Base-by-base conservation (phyloP, 2,797 vertebrate genomes). In the Mus spretus region DNA sequence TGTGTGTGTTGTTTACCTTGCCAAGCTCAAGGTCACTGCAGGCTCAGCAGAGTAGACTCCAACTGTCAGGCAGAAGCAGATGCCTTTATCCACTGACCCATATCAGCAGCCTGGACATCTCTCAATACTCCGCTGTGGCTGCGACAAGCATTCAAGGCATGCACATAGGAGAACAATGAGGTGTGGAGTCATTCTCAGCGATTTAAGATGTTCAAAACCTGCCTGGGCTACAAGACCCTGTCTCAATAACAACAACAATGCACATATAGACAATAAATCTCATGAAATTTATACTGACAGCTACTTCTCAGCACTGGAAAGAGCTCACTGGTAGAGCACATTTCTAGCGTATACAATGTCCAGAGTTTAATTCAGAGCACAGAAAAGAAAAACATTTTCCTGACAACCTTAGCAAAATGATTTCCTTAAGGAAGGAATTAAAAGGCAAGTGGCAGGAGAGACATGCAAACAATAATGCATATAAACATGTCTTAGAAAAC, bases 321-420 rank as follows among this genome's bases (percentile, higher is more conserved):
- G 22, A 28, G 63, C 12, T 53, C 34, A 72, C 22, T 53, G 20
- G 86, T 44, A 31, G 26, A 89, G 26, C 26, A 61, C 53, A 7
- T 44, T 31, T 40, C 47, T 61, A 77, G 26, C 26, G 15, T 47
- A 59, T 34, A 24, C 17, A 89, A 44, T 7, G 72, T 1, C 17
- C 70, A 59, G 17, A 28, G n/a, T 75, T 88, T 88, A 88, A 40
- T 57, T 37, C 24, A 40, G 10, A 89, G 72, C 11, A 77, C 26
- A 59, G 65, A 53, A 57, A 87, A 87, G 24, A 95, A 96, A 92
- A 7, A 59, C 37, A 90, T 91, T 95, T 91, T 65, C 87, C 78
- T 40, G 3, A 67, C 88, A 96, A 90, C 26, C 37, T 85, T 93
- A 40, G 82, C 40, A 78, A 92, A 88, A 40, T 72, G 44, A 85